These are phyloP conservation scores for Nasonia vitripennis DNA, from an alignment of 1,140 invertebrate genomes.

Conservation along the genomic window DNA sequence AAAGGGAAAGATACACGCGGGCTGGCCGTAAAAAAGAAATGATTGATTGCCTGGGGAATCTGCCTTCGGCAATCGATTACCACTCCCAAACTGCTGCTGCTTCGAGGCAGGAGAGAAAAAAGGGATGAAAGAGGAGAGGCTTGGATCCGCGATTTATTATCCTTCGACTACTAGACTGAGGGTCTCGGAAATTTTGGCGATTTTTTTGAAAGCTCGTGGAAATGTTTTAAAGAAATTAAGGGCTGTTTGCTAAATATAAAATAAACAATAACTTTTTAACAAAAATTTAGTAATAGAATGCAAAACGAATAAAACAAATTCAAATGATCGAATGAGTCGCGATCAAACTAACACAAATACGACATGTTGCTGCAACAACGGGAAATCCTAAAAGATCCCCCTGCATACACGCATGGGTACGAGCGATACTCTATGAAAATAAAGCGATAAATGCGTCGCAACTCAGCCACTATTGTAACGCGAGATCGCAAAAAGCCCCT, in stretches of 20 bases:
- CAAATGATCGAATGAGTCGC: too few relatives aligned
- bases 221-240: not conserved
- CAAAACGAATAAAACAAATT: too few relatives aligned
- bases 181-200: not conserved
- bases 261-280: too few relatives aligned
- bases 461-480: not conserved
- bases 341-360: not conserved
- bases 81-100: constrained; percentile 8
- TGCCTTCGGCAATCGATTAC: constrained; percentile 40
- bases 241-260: too few relatives aligned
- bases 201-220: not conserved
- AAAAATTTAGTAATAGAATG: too few relatives aligned
- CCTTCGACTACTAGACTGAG: not conserved
- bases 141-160: constrained; percentile 7
- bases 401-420: not conserved
- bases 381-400: not conserved
- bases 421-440: not conserved
- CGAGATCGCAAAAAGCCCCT: not conserved
- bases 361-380: not conserved
- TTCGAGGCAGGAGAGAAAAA: not conserved
- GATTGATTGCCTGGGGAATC: constrained; percentile 40
- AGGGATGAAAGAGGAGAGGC: not conserved
- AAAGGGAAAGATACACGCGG: not conserved
- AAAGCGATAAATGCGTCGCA: not conserved
- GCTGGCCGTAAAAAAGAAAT: constrained; percentile 26